A percentile compares a stretch with the other conserved stretches of the same genome.
These are phyloP conservation scores for Glaucomys volans DNA, from an alignment of 2,113 vertebrate genomes.

Conservation along the genomic window DNA sequence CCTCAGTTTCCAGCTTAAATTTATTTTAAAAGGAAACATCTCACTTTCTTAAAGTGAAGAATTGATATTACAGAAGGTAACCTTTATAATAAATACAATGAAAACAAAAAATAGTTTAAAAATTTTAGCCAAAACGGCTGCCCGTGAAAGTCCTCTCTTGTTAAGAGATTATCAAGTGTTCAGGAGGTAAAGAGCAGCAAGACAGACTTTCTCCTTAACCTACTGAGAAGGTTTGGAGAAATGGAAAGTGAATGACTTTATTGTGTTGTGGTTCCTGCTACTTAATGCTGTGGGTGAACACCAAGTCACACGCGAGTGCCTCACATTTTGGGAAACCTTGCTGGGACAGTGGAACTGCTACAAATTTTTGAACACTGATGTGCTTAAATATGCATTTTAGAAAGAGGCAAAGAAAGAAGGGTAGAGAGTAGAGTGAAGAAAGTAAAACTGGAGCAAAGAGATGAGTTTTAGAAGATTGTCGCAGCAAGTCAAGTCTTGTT, in stretches of 20 bases:
- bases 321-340: neutral
- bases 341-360: neutral
- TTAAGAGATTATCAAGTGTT: conserved; percentile 24
- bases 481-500: neutral
- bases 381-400: neutral
- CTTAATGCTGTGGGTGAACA: neutral
- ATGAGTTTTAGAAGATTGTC: conserved; percentile 1
- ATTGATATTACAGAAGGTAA: conserved; percentile 35
- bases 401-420: neutral
- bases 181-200: neutral
- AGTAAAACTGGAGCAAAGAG: neutral
- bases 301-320: neutral
- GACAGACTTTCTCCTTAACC: neutral
- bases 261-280: neutral
- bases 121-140: neutral
- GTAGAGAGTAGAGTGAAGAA: conserved; percentile 5
- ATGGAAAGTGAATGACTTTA: neutral
- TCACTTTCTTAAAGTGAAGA: conserved; percentile 52
- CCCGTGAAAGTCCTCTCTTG: neutral
- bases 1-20: neutral
- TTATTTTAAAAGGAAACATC: conserved; percentile 47
- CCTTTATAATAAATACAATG: conserved; percentile 48
- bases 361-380: neutral
- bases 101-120: conserved; percentile 29
- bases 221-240: neutral